Conservation (phyloP, 2,797 vertebrate genomes). For the Zenarchopterus dispar region DNA sequence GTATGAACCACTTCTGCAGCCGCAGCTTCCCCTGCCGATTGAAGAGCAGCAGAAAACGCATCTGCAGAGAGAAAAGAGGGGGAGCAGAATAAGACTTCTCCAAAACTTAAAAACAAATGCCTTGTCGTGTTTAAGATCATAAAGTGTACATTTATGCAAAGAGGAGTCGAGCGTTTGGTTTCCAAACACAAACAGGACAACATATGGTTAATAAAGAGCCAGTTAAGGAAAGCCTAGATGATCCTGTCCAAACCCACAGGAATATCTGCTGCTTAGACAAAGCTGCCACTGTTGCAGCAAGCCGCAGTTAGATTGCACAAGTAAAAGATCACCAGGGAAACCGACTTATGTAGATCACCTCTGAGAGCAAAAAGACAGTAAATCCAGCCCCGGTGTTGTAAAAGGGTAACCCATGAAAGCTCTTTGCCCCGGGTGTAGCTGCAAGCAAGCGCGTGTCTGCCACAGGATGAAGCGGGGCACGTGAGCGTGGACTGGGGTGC, state of each 20-base stretch:
- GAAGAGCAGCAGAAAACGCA: slow-evolving; percentile 95
- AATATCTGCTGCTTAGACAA: neutral
- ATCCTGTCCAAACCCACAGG: neutral
- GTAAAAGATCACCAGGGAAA: slow-evolving; percentile 1
- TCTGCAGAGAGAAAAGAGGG: slow-evolving; percentile 70
- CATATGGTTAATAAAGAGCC: too few species aligned
- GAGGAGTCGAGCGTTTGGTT: too few species aligned
- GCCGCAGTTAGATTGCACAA: slow-evolving; percentile 26
- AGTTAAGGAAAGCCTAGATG: too few species aligned
- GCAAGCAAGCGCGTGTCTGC: slow-evolving; percentile 3
- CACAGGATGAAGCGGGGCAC: neutral
- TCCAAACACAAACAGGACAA: too few species aligned
- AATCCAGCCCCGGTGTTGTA: slow-evolving; percentile 41
- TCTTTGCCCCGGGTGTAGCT: slow-evolving; percentile 52
- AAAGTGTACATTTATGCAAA: too few species aligned
- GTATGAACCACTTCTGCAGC: slow-evolving; percentile 95
- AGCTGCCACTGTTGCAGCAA: neutral
- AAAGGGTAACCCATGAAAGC: slow-evolving; percentile 40
- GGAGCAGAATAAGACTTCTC: neutral
- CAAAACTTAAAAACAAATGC: neutral
- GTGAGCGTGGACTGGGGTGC: neutral
- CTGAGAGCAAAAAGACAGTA: slow-evolving; percentile 8
- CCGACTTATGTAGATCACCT: slow-evolving; percentile 8
- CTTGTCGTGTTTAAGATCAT: too few species aligned
- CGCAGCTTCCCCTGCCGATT: slow-evolving; percentile 96